phyloP scores from a whole-genome alignment of 2,888 invertebrate species.

The Rhagium mordax region DNA sequence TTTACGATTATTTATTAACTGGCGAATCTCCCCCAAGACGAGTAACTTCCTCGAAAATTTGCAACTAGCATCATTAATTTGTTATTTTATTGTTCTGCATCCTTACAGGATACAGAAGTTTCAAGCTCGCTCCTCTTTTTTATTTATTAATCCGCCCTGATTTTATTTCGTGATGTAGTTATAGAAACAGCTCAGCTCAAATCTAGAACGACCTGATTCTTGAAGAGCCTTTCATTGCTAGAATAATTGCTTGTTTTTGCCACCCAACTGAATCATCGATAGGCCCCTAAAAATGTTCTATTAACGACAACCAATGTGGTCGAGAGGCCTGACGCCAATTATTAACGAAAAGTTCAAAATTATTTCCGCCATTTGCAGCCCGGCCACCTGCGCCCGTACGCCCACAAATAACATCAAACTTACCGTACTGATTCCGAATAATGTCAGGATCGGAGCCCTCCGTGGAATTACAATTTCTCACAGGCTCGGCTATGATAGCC shows the following conservation, averaged over 20 bases:
- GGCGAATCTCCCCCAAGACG: background rate
- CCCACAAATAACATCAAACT: slow-evolving; percentile 63
- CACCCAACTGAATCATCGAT: no score
- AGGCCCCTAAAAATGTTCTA: no score
- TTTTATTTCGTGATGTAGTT: background rate
- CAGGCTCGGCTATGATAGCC: slow-evolving; percentile 59
- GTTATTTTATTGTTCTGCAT: background rate
- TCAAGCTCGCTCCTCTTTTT: background rate
- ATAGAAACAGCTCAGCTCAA: no score
- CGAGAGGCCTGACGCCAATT: background rate
- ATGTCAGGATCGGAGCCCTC: slow-evolving; percentile 90
- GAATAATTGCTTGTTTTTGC: no score
- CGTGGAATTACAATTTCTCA: slow-evolving; percentile 70
- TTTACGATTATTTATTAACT: background rate
- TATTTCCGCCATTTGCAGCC: background rate
- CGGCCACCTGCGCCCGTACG: background rate
- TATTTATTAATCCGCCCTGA: background rate
- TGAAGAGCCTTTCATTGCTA: no score
- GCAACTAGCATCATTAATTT: background rate
- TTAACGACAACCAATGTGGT: background rate
- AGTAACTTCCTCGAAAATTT: background rate
- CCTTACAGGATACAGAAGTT: background rate
- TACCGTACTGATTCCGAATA: slow-evolving; percentile 90
- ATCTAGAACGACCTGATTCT: no score
- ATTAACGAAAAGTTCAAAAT: background rate